A percentile compares a stretch with the other conserved stretches of the same genome.
Conservation (phyloP, 2,113 vertebrate species). For the Pygoscelis antarcticus region DNA sequence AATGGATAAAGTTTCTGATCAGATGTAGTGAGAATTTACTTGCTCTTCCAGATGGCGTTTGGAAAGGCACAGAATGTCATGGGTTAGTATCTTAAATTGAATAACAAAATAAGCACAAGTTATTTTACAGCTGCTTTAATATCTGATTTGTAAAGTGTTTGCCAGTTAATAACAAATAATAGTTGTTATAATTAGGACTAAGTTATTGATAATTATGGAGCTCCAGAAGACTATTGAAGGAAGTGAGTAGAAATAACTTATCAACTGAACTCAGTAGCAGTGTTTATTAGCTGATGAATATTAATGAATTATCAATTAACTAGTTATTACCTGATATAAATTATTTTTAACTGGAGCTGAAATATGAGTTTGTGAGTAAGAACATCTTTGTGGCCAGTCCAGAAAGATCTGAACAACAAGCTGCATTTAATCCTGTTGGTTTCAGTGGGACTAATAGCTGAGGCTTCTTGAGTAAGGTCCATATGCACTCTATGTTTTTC, state of each 20-base stretch:
- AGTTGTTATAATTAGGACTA: not conserved
- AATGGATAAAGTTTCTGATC: not conserved
- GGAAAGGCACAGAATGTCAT: not conserved
- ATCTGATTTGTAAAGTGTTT: not conserved
- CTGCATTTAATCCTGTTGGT: not conserved
- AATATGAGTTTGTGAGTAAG: not conserved
- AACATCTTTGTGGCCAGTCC: not conserved
- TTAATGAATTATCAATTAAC: not conserved
- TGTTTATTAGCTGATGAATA: not conserved
- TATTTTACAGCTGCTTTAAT: conserved; percentile 5
- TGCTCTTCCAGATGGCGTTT: not conserved
- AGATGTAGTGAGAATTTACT: not conserved
- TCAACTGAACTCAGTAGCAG: not conserved
- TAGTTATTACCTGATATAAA: not conserved
- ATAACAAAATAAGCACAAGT: not conserved
- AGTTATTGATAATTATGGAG: not conserved
- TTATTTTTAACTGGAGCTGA: not conserved
- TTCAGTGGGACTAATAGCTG: not conserved
- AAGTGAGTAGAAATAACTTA: not conserved
- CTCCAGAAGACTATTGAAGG: not conserved
- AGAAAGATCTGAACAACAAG: not conserved
- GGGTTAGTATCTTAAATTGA: not conserved
- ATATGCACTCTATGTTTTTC: not conserved
- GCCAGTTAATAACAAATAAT: not conserved
- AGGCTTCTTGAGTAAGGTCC: not conserved